Base-by-base conservation (phyloP, 1,140 invertebrate genomes). In the Aphelinus atriplicis region DNA sequence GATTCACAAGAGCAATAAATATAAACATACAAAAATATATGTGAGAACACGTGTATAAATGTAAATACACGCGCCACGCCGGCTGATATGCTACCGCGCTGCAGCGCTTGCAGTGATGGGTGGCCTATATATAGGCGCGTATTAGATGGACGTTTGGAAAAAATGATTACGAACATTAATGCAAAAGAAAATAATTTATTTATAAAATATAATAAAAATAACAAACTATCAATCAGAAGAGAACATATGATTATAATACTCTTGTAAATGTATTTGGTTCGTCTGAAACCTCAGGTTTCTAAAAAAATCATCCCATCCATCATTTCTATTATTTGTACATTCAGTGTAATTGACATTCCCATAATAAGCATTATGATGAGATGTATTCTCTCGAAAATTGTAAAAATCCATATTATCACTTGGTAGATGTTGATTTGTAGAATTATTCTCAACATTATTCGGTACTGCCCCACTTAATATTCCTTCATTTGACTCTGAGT, bases 201-300 rank as follows among this genome's bases (percentile, higher is more conserved):
- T 6, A 55, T 26, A 71, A 63, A 71, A 71, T 62, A 71, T 51
- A 62, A 43, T 71, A 63, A n/a, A 51, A 65, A 58, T 48, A 70
- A 50, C 7, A 66, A 66, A 50, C 50, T 4, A 50, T 68, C 56
- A 50, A 47, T 3, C 66, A 64, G 76, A 51, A 70, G 78, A 48
- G 7, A 82, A 73, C 80, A 86, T 83, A 68, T 84, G 80, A 4
- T 76, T 71, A n/a, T 74, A 75, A 77, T 87, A 87, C 58, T 83
- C 61, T 75, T 84, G 66, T 45, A 84, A 69, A 72, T 87, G 85
- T 43, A 85, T 74, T 6, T 76, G 74, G 75, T 87, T 57, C 10
- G 83, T 86, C 64, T 83, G 78, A 6, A 65, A 45, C 70, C 80
- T 79, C 45, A 87, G 75, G 47, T 80, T 78, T 43, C 45, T 48